A percentile compares a stretch with the other conserved stretches of the same genome.
phyloP scores from a whole-genome alignment of 35 echinoderm and acorn worm species.

The Apostichopus parvimensis region DNA sequence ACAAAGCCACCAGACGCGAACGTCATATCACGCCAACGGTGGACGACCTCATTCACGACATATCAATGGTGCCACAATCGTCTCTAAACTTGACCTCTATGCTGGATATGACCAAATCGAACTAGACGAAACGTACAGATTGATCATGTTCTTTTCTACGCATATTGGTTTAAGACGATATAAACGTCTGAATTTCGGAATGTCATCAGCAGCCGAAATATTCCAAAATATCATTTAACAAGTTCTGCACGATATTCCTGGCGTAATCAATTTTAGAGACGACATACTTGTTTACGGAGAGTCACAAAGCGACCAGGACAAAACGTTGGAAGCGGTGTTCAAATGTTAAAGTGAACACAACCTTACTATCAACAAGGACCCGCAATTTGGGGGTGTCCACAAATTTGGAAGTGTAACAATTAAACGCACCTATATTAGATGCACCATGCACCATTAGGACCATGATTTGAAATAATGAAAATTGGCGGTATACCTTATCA shows the following conservation, averaged over 20 bases:
- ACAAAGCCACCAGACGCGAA: slow-evolving; percentile 29
- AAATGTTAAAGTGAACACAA: slow-evolving; percentile 18
- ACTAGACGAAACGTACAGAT: no score
- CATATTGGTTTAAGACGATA: slow-evolving; percentile 54
- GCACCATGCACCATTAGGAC: not conserved
- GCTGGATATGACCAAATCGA: no score
- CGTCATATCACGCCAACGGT: slow-evolving; percentile 44
- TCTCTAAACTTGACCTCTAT: not conserved
- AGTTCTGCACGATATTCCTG: slow-evolving; percentile 27
- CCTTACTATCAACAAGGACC: slow-evolving; percentile 32
- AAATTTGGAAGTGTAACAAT: slow-evolving; percentile 8
- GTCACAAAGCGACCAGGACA: slow-evolving; percentile 45
- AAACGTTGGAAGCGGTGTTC: slow-evolving; percentile 2
- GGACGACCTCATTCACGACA: slow-evolving; percentile 36
- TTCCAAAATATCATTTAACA: slow-evolving; percentile 31
- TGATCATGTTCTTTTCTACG: no score
- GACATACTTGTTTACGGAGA: slow-evolving; percentile 47
- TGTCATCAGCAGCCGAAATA: not conserved
- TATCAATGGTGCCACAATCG: slow-evolving; percentile 22
- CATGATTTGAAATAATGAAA: slow-evolving; percentile 7
- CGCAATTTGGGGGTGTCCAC: not conserved
- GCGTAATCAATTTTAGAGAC: slow-evolving; percentile 23
- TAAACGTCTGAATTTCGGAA: slow-evolving; percentile 68
- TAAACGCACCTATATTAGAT: not conserved
- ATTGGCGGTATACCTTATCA: not conserved